These are phyloP conservation scores for Syngnathus scovelli DNA, from an alignment of 2,113 vertebrate species.

Conservation along the genomic window DNA sequence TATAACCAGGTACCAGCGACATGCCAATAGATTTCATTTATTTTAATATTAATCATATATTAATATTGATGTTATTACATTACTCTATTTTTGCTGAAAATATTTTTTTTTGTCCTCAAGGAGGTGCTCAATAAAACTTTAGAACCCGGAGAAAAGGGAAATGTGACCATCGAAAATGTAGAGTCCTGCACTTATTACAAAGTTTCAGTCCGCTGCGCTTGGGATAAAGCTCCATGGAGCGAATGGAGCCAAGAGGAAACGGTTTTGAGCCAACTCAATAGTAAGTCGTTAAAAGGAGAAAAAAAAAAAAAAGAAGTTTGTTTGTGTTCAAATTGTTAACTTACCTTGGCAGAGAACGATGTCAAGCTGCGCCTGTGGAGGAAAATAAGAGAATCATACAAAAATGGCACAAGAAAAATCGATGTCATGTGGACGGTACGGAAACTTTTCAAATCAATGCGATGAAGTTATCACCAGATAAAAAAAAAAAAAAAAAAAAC, in stretches of 20 bases:
- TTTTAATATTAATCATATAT: too few relatives aligned
- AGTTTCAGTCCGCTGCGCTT: constrained; percentile 48
- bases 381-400: constrained; percentile 18
- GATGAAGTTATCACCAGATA: not conserved
- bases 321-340: not conserved
- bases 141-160: rapidly evolving
- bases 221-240: constrained; percentile 40
- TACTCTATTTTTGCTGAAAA: not conserved
- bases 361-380: constrained; percentile 48
- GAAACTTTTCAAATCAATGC: not conserved
- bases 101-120: not conserved
- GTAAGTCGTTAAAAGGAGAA: constrained; percentile 33
- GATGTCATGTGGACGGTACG: constrained; percentile 52
- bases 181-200: constrained; percentile 50
- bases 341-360: constrained; percentile 32
- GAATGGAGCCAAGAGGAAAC: constrained; percentile 45
- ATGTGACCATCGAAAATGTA: not conserved
- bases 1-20: constrained; percentile 39
- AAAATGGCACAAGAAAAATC: constrained; percentile 33
- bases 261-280: constrained; percentile 32
- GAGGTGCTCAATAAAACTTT: not conserved
- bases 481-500: too few relatives aligned
- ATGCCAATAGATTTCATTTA: not conserved
- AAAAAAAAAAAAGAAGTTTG: not conserved
- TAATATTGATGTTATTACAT: too few relatives aligned